A percentile compares a stretch with the other conserved stretches of the same genome.
These are phyloP conservation scores for Epinotia demarniana DNA, from an alignment of 2,888 invertebrate genomes.

Conservation along the genomic window DNA sequence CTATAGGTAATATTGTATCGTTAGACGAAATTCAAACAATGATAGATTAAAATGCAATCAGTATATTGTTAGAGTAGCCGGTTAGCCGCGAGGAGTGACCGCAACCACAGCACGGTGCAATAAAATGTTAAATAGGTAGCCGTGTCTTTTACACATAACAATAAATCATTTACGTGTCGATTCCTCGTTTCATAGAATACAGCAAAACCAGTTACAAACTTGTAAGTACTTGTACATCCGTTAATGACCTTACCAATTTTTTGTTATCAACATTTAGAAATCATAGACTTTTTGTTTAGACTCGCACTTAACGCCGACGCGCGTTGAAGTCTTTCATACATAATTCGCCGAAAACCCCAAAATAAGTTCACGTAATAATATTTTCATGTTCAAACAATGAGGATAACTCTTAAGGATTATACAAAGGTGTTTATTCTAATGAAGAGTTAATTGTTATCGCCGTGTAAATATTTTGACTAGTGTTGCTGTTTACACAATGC, in stretches of 20 bases:
- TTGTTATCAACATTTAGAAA: conserved; percentile 35
- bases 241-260: conserved; percentile 43
- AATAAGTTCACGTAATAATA: not conserved
- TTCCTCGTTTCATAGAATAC: conserved; percentile 5
- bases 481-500: conserved; percentile 34
- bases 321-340: conserved; percentile 79
- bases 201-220: conserved; percentile 35
- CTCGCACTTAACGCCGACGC: conserved; percentile 49
- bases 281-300: conserved; percentile 25
- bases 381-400: not conserved
- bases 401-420: conserved; percentile 16
- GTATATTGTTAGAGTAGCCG: conserved; percentile 9
- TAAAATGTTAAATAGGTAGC: conserved; percentile 25
- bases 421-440: conserved; percentile 23
- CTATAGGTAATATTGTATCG: conserved; percentile 14
- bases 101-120: not conserved
- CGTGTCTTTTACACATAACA: conserved; percentile 18
- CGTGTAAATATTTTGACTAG: conserved; percentile 25
- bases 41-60: conserved; percentile 31
- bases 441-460: conserved; percentile 31
- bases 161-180: conserved; percentile 21
- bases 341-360: conserved; percentile 30
- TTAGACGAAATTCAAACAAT: conserved; percentile 10
- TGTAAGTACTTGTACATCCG: no score
- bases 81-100: not conserved